Percentiles rank a stretch among this genome's conserved stretches.
Evolutionary conservation across 37 sponge, comb jelly and placozoan genomes (phyloP).

Genomic region (Tethya wilhelma): DNA sequence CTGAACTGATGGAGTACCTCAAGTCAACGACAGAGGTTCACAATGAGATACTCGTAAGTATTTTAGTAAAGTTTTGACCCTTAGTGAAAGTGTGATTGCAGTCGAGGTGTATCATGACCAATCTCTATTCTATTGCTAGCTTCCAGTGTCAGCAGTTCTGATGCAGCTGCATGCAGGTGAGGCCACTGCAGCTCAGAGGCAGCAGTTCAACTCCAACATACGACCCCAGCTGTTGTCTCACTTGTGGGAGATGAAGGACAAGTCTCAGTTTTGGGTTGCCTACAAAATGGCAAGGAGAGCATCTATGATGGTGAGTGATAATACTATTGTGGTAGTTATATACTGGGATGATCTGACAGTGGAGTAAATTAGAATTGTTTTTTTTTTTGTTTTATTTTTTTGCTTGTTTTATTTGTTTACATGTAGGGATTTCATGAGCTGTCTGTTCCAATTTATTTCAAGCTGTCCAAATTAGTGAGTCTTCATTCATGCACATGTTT

Average conservation of each 20-base stretch:
- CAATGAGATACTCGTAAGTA: constrained; percentile 19
- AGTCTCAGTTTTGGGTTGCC: constrained; percentile 34
- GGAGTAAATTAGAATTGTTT: too few relatives aligned
- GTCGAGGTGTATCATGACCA: not conserved
- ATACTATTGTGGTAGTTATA: not conserved
- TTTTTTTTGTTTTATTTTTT: not conserved
- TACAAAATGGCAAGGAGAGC: constrained; percentile 72
- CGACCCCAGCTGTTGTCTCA: constrained; percentile 34
- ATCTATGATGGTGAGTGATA: constrained; percentile 48
- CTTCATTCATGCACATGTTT: not conserved
- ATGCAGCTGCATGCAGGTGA: constrained; percentile 45
- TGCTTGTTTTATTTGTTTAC: constrained; percentile 8
- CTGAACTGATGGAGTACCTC: constrained; percentile 35
- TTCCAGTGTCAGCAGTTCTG: constrained; percentile 52
- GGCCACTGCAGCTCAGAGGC: constrained; percentile 6
- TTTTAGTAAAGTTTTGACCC: too few relatives aligned
- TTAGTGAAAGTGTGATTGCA: not conserved
- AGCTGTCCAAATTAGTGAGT: constrained; percentile 37
- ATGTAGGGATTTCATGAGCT: constrained; percentile 63
- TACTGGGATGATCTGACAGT: not conserved
- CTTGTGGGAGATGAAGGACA: constrained; percentile 21
- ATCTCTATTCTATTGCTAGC: too few relatives aligned
- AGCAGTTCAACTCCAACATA: constrained; percentile 3
- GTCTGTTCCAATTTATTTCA: constrained; percentile 45
- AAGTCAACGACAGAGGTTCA: not conserved